These are phyloP conservation scores for Eupithecia pulchellata DNA, from an alignment of 2,888 invertebrate species.

Conservation along the genomic window DNA sequence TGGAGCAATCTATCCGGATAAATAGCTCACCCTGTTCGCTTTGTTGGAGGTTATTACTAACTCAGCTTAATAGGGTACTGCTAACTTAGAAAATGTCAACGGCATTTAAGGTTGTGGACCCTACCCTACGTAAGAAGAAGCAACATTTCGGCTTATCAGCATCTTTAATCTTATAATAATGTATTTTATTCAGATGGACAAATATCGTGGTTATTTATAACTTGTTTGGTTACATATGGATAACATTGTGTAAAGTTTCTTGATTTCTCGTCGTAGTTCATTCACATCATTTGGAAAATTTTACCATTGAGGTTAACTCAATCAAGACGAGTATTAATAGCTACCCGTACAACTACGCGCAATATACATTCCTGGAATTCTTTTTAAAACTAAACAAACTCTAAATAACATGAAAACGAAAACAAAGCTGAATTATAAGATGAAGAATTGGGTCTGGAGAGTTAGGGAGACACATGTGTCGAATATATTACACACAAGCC, in stretches of 20 bases:
- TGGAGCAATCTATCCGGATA: conserved; percentile 3
- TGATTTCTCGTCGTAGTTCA: neutral
- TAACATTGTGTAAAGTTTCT: neutral
- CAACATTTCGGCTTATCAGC: neutral
- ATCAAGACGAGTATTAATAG: conserved; percentile 1
- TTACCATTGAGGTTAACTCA: neutral
- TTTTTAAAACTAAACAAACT: neutral
- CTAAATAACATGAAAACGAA: conserved; percentile 11
- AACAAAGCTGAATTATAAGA: neutral
- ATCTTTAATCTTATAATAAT: neutral
- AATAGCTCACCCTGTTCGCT: neutral
- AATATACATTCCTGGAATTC: neutral
- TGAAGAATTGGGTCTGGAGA: conserved; percentile 1
- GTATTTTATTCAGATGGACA: neutral
- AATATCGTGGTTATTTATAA: conserved; percentile 5
- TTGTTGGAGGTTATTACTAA: neutral
- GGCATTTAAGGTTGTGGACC: neutral
- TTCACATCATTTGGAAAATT: neutral
- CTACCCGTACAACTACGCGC: neutral
- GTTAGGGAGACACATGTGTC: conserved; percentile 9
- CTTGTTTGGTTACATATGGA: conserved; percentile 1
- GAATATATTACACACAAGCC: conserved; percentile 16
- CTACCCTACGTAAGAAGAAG: neutral
- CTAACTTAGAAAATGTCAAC: neutral
- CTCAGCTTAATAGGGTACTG: neutral